A percentile compares a stretch with the other conserved stretches of the same genome.
These are phyloP conservation scores for Brachionus manjavacas DNA, from an alignment of 1,140 invertebrate species.

Conservation along the genomic window DNA sequence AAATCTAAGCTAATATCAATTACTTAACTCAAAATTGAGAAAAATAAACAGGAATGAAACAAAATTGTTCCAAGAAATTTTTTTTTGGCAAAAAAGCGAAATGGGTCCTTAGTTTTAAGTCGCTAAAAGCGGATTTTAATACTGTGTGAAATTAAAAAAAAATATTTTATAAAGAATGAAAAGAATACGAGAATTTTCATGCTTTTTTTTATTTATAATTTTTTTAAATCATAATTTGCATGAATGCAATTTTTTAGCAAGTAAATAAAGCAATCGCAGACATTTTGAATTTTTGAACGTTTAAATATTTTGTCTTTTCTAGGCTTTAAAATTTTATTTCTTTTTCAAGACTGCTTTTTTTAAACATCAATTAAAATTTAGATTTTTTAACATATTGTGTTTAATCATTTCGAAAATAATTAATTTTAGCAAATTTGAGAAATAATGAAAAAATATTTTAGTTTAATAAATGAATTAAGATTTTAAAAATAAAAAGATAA, in stretches of 20 bases:
- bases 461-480: not conserved
- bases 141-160: not conserved
- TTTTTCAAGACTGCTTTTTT: not conserved
- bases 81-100: not conserved
- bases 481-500: too few species aligned
- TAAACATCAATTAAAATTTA: not conserved
- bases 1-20: not conserved
- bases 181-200: conserved; percentile 24
- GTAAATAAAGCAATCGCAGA: not conserved
- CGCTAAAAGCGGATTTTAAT: not conserved
- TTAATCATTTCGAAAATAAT: not conserved
- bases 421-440: not conserved
- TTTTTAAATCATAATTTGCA: not conserved
- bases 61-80: not conserved
- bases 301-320: conserved; percentile 6
- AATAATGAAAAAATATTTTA: not conserved
- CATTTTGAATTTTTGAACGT: conserved; percentile 1
- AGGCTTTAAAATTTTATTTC: not conserved
- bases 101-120: not conserved
- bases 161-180: not conserved
- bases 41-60: not conserved
- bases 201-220: conserved; percentile 2
- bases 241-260: conserved; percentile 17
- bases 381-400: too few species aligned
- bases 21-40: not conserved